Evolutionary conservation across 2,797 vertebrate genomes (phyloP).

Genomic region (Acipenser ruthenus): DNA sequence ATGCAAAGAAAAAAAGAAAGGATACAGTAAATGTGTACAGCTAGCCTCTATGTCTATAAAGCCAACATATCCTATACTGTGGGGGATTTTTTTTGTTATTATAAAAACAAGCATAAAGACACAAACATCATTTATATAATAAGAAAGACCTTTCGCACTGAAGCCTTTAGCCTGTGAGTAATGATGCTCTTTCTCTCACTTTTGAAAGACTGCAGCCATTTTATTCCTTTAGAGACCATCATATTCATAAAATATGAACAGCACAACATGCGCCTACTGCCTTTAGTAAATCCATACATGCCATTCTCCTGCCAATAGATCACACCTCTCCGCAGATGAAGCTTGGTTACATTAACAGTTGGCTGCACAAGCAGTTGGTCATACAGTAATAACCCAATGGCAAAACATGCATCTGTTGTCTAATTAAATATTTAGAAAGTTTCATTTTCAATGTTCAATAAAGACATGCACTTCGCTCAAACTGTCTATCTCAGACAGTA

Average conservation of each 20-base stretch:
- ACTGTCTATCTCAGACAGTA: not conserved
- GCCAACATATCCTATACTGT: too few relatives aligned
- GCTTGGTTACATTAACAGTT: constrained; percentile 21
- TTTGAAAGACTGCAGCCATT: not conserved
- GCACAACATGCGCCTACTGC: not conserved
- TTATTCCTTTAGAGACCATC: not conserved
- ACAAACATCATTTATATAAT: not conserved
- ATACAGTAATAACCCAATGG: constrained; percentile 7
- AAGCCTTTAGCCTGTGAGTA: not conserved
- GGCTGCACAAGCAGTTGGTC: constrained; percentile 5
- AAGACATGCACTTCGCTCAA: too few relatives aligned
- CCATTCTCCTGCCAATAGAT: constrained; percentile 4
- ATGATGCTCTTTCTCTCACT: not conserved
- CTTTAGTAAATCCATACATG: constrained; percentile 9
- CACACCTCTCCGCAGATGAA: constrained; percentile 22
- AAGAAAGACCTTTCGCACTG: not conserved
- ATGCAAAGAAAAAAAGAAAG: too few relatives aligned
- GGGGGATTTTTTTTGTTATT: too few relatives aligned
- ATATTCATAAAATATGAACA: constrained; percentile 12
- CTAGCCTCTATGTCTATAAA: too few relatives aligned
- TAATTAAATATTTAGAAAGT: constrained; percentile 45
- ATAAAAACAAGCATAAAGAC: too few relatives aligned
- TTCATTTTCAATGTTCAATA: constrained; percentile 14
- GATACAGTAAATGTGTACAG: too few relatives aligned
- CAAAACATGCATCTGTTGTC: constrained; percentile 26